Conservation (phyloP, 1,140 invertebrate genomes). For the Pseudachorutes palmiensis region DNA sequence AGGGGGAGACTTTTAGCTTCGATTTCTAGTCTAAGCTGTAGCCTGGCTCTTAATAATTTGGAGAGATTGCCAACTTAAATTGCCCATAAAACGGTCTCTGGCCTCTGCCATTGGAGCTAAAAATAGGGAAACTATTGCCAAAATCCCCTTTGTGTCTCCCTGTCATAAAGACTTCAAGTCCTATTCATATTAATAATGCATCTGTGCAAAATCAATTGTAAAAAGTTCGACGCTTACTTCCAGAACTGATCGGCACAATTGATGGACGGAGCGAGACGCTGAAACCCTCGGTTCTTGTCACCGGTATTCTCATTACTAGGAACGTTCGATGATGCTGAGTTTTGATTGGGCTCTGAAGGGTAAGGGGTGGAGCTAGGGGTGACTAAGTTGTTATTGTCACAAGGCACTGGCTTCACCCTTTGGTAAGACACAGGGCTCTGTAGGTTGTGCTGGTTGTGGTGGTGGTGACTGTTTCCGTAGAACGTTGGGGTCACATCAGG, state of each 20-base stretch:
- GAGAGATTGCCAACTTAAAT: too few relatives aligned
- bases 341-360: neutral
- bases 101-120: too few relatives aligned
- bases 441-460: neutral
- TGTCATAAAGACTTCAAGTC: neutral
- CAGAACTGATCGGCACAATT: conserved; percentile 22
- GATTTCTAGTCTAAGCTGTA: neutral
- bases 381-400: neutral
- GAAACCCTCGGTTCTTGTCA: neutral
- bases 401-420: neutral
- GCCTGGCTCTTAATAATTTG: neutral
- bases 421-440: neutral
- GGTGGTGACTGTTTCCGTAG: neutral
- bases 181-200: too few relatives aligned
- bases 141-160: too few relatives aligned
- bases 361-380: neutral
- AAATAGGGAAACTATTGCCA: too few relatives aligned
- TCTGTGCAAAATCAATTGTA: too few relatives aligned
- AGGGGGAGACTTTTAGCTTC: neutral
- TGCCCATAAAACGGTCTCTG: too few relatives aligned
- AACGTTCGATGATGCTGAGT: too few relatives aligned
- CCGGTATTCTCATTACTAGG: neutral
- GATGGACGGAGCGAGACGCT: neutral
- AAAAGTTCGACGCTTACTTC: conserved; percentile 19
- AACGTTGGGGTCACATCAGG: neutral